These are phyloP conservation scores for Penaeus chinensis DNA, from an alignment of 1,140 invertebrate genomes.

Conservation along the genomic window DNA sequence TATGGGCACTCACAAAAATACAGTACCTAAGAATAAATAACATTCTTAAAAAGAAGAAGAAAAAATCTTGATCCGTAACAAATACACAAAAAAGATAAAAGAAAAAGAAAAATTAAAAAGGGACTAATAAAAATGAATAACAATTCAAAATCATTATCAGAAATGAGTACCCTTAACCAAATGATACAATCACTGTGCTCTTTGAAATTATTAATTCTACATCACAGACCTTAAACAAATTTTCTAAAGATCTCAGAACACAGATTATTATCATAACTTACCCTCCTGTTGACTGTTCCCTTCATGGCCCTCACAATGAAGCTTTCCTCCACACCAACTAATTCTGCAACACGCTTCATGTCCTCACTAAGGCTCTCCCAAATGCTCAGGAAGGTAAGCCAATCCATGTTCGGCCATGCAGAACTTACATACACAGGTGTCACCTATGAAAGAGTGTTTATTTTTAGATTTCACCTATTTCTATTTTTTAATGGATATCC, in stretches of 20 bases:
- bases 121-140: too few relatives aligned
- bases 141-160: too few relatives aligned
- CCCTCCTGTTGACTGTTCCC: constrained; percentile 74
- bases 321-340: constrained; percentile 92
- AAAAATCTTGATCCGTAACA: not conserved
- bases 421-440: constrained; percentile 64
- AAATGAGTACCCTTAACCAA: too few relatives aligned
- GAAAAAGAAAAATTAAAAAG: too few relatives aligned
- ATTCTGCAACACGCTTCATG: constrained; percentile 85
- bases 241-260: too few relatives aligned
- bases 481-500: not conserved
- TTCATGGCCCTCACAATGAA: constrained; percentile 85
- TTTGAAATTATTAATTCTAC: too few relatives aligned
- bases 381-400: constrained; percentile 85
- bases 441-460: constrained; percentile 39
- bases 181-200: too few relatives aligned
- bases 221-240: too few relatives aligned
- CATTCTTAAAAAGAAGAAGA: too few relatives aligned
- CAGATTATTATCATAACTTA: constrained; percentile 22
- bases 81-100: not conserved
- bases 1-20: too few relatives aligned
- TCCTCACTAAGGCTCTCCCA: constrained; percentile 85
- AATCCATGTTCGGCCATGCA: constrained; percentile 77
- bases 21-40: too few relatives aligned
- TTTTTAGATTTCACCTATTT: not conserved